Base-by-base conservation (phyloP, 2,888 invertebrate genomes). In the Macrophya alboannulata region DNA sequence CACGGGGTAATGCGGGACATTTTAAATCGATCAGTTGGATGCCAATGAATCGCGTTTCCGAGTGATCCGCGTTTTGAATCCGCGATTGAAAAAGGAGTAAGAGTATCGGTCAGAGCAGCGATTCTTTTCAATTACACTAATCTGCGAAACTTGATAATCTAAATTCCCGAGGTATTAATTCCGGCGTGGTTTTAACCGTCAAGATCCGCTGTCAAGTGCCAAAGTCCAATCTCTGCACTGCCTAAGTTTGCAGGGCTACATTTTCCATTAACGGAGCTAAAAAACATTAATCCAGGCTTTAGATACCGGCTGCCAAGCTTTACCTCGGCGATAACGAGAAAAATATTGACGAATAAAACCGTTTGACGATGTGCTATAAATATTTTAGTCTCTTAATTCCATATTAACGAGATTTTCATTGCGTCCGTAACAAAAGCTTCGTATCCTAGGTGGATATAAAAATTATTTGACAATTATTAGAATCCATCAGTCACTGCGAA, bases 321-420 rank as follows among this genome's bases (percentile, higher is more conserved):
- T 37, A n/a, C 10, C 48, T 55, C 55, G 2, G 37, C 74, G 77
- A 77, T 51, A 77, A 77, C 31, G 77, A 77, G 10, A 9, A 55
- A 77, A 77, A 77, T 77, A 77, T 77, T 77, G 48, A 51, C 37
- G 31, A 51, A 51, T 51, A 77, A 77, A 77, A 77, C 12, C 12
- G 45, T n/a, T 15, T 31, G 17, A 55, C 45, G 12, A 45, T 10
- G n/a, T 5, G 21, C 12, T 10, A 43, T 45, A 6, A 74, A 74
- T 45, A 43, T 71, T 71, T 71, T 31, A 25, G 10, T 25, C 25
- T 12, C 25, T 12, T 62, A 62, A 62, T 62, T 62, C 25, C 10
- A 62, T 62, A 62, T 62, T 62, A 5, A 12, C 12, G 25, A 62
- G 25, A 10, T 25, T 62, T 62, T 25, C 62, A 2, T 62, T 12